Base-by-base conservation (phyloP, 1,140 invertebrate genomes). In the Semibalanus balanoides region DNA sequence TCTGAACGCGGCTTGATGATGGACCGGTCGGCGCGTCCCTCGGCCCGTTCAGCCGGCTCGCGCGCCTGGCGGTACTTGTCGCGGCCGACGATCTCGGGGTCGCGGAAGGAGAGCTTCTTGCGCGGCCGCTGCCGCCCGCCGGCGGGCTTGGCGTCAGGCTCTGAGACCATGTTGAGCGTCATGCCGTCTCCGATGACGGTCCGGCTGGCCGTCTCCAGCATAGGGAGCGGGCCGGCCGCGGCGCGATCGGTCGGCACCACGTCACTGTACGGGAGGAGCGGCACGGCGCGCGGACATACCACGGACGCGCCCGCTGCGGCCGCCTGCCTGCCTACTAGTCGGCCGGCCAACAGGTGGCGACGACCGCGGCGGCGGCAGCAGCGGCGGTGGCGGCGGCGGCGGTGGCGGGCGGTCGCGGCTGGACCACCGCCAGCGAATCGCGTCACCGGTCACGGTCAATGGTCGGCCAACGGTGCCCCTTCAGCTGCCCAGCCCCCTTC, bases 61-160 rank as follows among this genome's bases (percentile, higher is more conserved):
- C 51, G 51, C 51, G 22, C 51, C 22, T 64, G 51, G 7, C 51
- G 51, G 51, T 64, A 64, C 51, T 64, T 64, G 51, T 64, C 51
- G 76, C 82, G 84, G 7, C 84, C 83, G 76, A 89, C 86, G n/a
- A 91, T 89, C 83, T 92, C 91, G 0, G 92, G 92, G 80, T 93
- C 92, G 76, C 92, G 88, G 81, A 94, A 94, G 0, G 91, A 93
- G 0, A 94, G 84, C 81, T 94, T 94, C 83, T 94, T 94, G 30
- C 91, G 85, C 0, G 92, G 92, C 79, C 89, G 87, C 75, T 91
- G 51, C 51, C 14, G 51, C 51, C 22, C 51, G 51, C 51, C 14
- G 51, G 14, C 51, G 14, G 51, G 14, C 51, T 64, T 64, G 22
- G 51, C 51, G 51, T 64, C 51, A 1, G 51, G 51, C 51, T 64